Evolutionary conservation across 2,113 vertebrate species (phyloP).

Genomic region (Gnathonemus longibarbis): DNA sequence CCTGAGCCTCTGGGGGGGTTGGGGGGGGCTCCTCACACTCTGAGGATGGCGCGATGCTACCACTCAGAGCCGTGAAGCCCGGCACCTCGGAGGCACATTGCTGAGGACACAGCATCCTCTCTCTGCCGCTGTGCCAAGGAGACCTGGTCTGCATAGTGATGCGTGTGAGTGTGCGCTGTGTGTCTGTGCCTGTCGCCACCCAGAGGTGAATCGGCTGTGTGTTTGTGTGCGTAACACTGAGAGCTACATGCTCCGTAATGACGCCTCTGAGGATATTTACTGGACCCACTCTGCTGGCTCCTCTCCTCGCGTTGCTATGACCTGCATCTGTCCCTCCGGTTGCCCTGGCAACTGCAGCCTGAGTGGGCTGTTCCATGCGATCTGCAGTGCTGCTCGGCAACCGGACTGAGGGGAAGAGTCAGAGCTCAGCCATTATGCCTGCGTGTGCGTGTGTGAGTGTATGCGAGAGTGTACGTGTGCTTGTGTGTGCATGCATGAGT

Average conservation of each 20-base stretch:
- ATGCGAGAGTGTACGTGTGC: neutral
- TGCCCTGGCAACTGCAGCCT: conserved; percentile 76
- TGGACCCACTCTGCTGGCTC: conserved; percentile 27
- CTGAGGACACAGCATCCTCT: neutral
- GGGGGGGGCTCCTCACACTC: neutral
- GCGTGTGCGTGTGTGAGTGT: conserved; percentile 11
- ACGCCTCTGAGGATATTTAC: conserved; percentile 23
- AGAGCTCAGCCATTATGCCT: conserved; percentile 32
- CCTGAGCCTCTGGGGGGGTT: neutral
- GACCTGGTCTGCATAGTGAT: neutral
- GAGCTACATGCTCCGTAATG: conserved; percentile 4
- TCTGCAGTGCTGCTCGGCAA: conserved; percentile 55
- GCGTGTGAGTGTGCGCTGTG: conserved; percentile 18
- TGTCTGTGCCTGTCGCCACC: neutral
- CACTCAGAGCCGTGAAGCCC: neutral
- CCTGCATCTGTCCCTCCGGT: conserved; percentile 79
- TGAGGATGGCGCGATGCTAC: neutral
- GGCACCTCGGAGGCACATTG: neutral
- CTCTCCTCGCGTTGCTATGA: conserved; percentile 43
- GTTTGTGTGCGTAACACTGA: conserved; percentile 2
- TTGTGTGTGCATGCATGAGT: neutral
- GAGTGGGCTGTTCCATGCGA: conserved; percentile 55
- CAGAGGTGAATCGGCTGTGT: neutral
- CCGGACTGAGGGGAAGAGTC: conserved; percentile 29
- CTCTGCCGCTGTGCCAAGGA: neutral